Conservation (phyloP, 2,888 invertebrate genomes). For the Pyrrhosoma nymphula region DNA sequence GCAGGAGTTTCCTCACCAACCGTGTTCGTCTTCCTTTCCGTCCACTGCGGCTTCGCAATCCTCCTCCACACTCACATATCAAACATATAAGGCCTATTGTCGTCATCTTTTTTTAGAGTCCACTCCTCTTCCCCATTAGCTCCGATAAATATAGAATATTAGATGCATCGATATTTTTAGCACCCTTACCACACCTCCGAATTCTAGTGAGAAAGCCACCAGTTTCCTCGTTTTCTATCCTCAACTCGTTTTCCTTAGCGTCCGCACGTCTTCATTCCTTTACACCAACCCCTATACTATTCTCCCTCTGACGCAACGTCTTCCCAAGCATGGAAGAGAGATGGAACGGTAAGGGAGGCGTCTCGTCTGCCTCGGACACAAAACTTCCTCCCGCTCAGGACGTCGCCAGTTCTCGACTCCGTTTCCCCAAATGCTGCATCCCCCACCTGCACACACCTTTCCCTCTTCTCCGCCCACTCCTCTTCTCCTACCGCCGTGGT, state of each 20-base stretch:
- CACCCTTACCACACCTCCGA: no score
- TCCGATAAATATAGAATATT: no score
- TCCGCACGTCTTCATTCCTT: background rate
- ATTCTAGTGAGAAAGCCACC: no score
- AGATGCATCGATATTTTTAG: no score
- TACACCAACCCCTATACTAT: background rate
- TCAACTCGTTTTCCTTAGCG: background rate
- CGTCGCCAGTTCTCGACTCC: no score
- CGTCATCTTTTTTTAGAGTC: no score
- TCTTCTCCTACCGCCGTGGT: background rate
- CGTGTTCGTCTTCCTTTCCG: background rate
- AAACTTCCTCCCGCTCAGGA: background rate
- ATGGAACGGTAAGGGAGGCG: background rate
- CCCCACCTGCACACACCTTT: background rate
- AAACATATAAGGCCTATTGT: background rate
- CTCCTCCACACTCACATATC: background rate
- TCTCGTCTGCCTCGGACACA: background rate
- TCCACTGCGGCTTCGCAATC: background rate
- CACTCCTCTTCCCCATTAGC: no score
- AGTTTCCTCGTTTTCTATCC: no score
- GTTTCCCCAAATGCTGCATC: background rate
- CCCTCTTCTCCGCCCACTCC: background rate
- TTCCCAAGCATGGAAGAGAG: constrained; percentile 25
- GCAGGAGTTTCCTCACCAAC: no score
- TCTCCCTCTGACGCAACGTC: background rate